A percentile compares a stretch with the other conserved stretches of the same genome.
Conservation (phyloP, 2,113 vertebrate genomes). For the Scatophagus argus region DNA sequence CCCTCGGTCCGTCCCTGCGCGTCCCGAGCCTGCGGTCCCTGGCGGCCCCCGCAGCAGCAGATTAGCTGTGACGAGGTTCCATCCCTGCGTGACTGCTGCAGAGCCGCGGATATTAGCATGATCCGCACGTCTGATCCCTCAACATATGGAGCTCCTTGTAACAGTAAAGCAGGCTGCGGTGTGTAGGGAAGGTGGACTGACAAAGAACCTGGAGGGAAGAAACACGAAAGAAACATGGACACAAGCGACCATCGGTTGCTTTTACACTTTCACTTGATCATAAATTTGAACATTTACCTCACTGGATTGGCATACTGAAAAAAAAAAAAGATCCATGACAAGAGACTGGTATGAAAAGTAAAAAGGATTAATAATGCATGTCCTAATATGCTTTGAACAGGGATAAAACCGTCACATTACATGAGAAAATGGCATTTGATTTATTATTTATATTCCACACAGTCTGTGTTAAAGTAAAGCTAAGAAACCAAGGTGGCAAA, state of each 20-base stretch:
- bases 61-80: slow-evolving; percentile 48
- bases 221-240: neutral
- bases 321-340: neutral
- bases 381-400: neutral
- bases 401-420: neutral
- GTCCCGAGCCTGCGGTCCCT: slow-evolving; percentile 70
- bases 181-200: neutral
- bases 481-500: neutral
- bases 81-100: slow-evolving; percentile 88
- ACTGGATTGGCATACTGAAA: neutral
- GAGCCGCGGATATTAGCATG: slow-evolving; percentile 87
- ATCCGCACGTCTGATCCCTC: slow-evolving; percentile 80
- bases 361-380: neutral
- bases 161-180: slow-evolving; percentile 66
- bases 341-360: neutral
- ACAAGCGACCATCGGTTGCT: neutral
- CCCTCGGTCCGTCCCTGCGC: neutral
- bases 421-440: neutral
- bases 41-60: slow-evolving; percentile 82
- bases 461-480: neutral
- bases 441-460: neutral
- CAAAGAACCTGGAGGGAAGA: neutral
- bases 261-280: neutral
- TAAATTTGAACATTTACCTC: neutral
- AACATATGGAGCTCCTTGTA: slow-evolving; percentile 88